Evolutionary conservation across 2,113 vertebrate genomes (phyloP).

Genomic region (Stigmatopora argus): DNA sequence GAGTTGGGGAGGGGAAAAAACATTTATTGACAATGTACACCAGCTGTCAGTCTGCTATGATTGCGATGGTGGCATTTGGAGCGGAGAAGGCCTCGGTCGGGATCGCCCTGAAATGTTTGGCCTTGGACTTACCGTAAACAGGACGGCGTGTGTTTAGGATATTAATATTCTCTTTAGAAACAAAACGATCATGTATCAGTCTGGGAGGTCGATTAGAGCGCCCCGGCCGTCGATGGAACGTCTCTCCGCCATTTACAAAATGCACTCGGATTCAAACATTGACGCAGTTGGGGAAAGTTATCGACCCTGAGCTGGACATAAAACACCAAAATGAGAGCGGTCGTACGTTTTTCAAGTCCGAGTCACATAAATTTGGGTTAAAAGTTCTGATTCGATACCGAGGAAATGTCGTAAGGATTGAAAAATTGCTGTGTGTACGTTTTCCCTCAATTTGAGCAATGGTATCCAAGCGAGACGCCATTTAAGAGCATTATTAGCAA

Average conservation of each 20-base stretch:
- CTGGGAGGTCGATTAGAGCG: constrained; percentile 2
- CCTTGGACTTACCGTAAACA: constrained; percentile 5
- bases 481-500: too few species aligned
- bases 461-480: too few species aligned
- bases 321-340: too few species aligned
- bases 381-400: too few species aligned
- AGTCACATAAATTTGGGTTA: too few species aligned
- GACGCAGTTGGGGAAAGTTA: neutral
- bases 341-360: too few species aligned
- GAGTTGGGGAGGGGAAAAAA: neutral
- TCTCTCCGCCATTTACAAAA: neutral
- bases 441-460: too few species aligned
- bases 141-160: constrained; percentile 5
- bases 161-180: constrained; percentile 12
- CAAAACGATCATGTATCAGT: constrained; percentile 12
- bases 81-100: neutral
- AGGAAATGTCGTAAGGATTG: too few species aligned
- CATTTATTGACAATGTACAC: constrained; percentile 6
- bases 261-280: constrained; percentile 16
- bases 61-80: neutral
- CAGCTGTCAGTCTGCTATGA: constrained; percentile 6
- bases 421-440: too few species aligned
- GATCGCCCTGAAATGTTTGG: neutral
- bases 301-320: too few species aligned
- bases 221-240: neutral